Evolutionary conservation across 2,888 invertebrate genomes (phyloP), one percentile per base, ranked within the genome.

Genomic region (Diogma glabrata): DNA sequence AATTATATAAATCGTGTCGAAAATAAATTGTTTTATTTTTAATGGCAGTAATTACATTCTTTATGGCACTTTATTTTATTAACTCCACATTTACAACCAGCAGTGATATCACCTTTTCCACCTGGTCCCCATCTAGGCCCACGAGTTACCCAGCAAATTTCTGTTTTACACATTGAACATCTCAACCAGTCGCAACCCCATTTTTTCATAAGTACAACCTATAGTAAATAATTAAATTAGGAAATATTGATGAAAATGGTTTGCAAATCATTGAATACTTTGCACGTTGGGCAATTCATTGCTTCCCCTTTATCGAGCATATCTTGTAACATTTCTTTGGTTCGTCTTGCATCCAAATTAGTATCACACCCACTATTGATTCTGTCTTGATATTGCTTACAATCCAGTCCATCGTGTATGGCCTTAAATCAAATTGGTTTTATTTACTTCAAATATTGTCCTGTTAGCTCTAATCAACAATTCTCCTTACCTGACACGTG

Each of bases 131-230:
- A 61, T 14, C 61, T 49, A 16, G 56, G 53, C 19, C 87, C 88
- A 60, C 84, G 78, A 0, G 92, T 93, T 50, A 90, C 88, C 93
- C 93, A 93, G 67, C 93, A 93, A 53, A 93, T 90, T 71, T 93
- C 92, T 6, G 89, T 89, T 70, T 89, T 88, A 70, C 93, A 93
- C 72, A 91, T 88, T 1, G 87, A 84, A 69, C 93, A 93, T 58
- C 85, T 78, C 50, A 93, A 74, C 90, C 91, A 91, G 70, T 93
- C 92, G 72, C 93, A 93, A 55, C 93, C 93, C 84, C 87, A 89
- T 72, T 90, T 91, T 70, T 92, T 92, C 71, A 87, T 86, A 23
- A 92, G 75, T 46, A 92, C 79, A 47, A 59, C 57, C 59, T 59
- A 19, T 2, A 54, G 50, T 24, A 46, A 47, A 14, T 28, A 7